phyloP scores from a whole-genome alignment of 2,888 invertebrate species.

The Xestia rhomboidea region DNA sequence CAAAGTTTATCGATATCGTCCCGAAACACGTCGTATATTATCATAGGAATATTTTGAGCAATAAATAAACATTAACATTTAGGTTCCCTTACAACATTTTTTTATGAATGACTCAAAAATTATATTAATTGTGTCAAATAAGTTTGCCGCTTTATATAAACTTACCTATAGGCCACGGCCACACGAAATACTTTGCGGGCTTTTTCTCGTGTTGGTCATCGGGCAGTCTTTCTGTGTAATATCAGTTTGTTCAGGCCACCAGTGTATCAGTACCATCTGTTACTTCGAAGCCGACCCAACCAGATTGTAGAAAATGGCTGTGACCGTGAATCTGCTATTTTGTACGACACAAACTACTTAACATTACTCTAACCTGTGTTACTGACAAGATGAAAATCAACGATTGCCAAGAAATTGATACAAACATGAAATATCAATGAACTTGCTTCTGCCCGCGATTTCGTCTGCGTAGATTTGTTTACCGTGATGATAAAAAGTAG shows the following conservation, averaged over 20 bases:
- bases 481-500: not conserved
- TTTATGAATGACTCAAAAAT: not conserved
- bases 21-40: too few species aligned
- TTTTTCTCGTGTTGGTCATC: conserved; percentile 20
- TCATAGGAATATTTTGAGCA: not conserved
- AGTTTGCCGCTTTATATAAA: conserved; percentile 1
- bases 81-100: not conserved
- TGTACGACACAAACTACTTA: not conserved
- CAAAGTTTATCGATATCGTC: too few species aligned
- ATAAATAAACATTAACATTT: not conserved
- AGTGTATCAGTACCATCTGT: not conserved
- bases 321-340: not conserved
- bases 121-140: not conserved
- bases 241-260: conserved; percentile 16
- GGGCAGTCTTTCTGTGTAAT: conserved; percentile 31
- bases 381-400: conserved; percentile 6
- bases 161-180: conserved; percentile 22
- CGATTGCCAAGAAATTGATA: not conserved
- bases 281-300: not conserved
- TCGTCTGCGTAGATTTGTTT: not conserved
- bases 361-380: not conserved
- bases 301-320: not conserved
- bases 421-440: not conserved
- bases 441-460: not conserved
- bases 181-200: conserved; percentile 21